Conservation (phyloP, 1,140 invertebrate genomes). For the Watersipora subatra region DNA sequence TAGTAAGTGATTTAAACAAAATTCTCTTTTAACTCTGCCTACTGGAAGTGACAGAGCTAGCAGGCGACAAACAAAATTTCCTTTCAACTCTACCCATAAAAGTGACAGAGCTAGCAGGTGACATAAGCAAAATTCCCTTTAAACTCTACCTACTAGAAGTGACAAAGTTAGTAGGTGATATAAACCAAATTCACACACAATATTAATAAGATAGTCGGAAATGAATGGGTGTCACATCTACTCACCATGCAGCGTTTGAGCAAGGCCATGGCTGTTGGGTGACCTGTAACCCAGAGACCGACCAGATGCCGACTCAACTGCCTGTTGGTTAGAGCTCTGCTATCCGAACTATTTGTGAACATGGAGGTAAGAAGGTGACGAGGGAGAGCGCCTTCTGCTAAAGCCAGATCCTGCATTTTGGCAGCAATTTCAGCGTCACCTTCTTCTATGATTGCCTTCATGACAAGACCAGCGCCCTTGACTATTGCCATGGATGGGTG, state of each 20-base stretch:
- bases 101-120: too few relatives aligned
- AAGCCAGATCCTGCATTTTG: slow-evolving; percentile 85
- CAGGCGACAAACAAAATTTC: too few relatives aligned
- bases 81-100: too few relatives aligned
- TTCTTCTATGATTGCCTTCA: slow-evolving; percentile 95
- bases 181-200: too few relatives aligned
- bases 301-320: slow-evolving; percentile 92
- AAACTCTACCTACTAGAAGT: too few relatives aligned
- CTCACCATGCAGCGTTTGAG: slow-evolving; percentile 75
- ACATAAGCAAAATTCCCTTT: too few relatives aligned
- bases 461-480: slow-evolving; percentile 89
- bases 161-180: too few relatives aligned
- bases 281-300: slow-evolving; percentile 89
- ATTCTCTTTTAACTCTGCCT: too few relatives aligned
- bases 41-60: too few relatives aligned
- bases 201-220: too few relatives aligned
- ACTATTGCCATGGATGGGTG: slow-evolving; percentile 94
- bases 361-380: slow-evolving; percentile 81
- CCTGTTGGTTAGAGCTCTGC: slow-evolving; percentile 59
- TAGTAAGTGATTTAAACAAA: too few relatives aligned
- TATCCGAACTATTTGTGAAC: slow-evolving; percentile 61
- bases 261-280: slow-evolving; percentile 76
- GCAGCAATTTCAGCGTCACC: slow-evolving; percentile 74
- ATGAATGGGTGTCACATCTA: too few relatives aligned
- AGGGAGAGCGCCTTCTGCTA: slow-evolving; percentile 91